Evolutionary conservation across 2,113 vertebrate species (phyloP), one percentile per base, ranked within the genome.

Genomic region (Bubo blakistoni): DNA sequence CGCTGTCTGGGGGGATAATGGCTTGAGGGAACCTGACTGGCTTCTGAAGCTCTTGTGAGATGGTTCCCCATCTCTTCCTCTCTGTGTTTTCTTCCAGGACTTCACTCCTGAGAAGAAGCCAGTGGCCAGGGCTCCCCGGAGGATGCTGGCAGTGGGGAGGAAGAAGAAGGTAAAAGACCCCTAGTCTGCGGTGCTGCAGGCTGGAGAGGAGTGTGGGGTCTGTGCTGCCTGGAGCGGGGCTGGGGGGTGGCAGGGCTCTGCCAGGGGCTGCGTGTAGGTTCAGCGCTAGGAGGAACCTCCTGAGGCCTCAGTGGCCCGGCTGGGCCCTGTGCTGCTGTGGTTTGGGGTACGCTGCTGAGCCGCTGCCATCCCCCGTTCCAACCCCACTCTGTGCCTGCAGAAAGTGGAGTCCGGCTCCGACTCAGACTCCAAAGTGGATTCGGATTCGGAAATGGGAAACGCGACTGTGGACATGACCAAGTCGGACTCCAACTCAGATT

Each of bases 101-200:
- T 99, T 99, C 94, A 99, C 99, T 71, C 99, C 99, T 0, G 99
- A 99, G 95, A 99, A 99, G 97, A 99, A 99, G 96, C 58, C 98
- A 0, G 97, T 92, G 40, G 91, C 90, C 65, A 95, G 98, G 57
- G 95, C 93, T 16, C 94, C 97, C 0, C 95, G 98, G 66, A 94
- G 98, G 96, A 97, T 98, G 81, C 76, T 98, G 0, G 95, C 93
- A 5, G 98, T 32, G 11, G 98, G 98, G 95, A 99, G 97, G 94
- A 98, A 97, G 98, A 98, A 97, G 84, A 98, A 98, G 98, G 98
- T 98, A 94, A 95, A 36, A 42, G 17, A 17, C 12, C 6, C 52
- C 15, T 5, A 1, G 30, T 29, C 19, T 51, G 34, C 6, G 6
- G 29, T 21, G 72, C 47, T 29, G 47, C 4, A n/a, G 44, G 18